Evolutionary conservation across 2,113 vertebrate species (phyloP).

Genomic region (Seriola rivoliana): DNA sequence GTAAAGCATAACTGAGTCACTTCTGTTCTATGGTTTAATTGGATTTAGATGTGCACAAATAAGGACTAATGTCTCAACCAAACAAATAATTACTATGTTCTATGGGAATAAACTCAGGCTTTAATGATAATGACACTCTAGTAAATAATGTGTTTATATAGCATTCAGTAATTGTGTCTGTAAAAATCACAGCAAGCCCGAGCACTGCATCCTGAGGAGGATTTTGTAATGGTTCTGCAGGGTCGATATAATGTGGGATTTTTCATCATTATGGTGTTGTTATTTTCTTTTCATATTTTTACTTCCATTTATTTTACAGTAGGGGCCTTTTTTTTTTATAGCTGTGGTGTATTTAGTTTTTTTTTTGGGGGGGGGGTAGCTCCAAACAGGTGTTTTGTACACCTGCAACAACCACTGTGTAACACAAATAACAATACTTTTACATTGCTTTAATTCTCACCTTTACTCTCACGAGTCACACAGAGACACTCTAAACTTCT

Average conservation of each 20-base stretch:
- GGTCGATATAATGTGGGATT: neutral
- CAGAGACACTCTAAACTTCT: neutral
- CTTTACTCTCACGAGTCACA: neutral
- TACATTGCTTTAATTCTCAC: neutral
- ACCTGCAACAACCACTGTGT: neutral
- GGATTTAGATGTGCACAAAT: conserved; percentile 25
- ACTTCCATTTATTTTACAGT: neutral
- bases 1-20: neutral
- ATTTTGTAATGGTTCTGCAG: conserved; percentile 14
- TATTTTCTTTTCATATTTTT: conserved; percentile 15
- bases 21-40: conserved; percentile 19
- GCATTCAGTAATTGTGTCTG: conserved; percentile 32
- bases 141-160: conserved; percentile 51
- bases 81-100: conserved; percentile 23
- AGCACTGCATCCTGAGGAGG: conserved; percentile 3
- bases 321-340: neutral
- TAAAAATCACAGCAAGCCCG: conserved; percentile 27
- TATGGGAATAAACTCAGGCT: conserved; percentile 32
- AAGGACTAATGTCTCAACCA: conserved; percentile 19
- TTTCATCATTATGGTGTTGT: neutral
- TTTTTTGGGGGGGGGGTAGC: too few relatives aligned
- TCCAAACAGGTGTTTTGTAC: neutral
- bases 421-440: neutral
- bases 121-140: conserved; percentile 46
- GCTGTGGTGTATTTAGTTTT: neutral